Conservation (phyloP, 1,140 invertebrate species). For the Telenomus remus region DNA sequence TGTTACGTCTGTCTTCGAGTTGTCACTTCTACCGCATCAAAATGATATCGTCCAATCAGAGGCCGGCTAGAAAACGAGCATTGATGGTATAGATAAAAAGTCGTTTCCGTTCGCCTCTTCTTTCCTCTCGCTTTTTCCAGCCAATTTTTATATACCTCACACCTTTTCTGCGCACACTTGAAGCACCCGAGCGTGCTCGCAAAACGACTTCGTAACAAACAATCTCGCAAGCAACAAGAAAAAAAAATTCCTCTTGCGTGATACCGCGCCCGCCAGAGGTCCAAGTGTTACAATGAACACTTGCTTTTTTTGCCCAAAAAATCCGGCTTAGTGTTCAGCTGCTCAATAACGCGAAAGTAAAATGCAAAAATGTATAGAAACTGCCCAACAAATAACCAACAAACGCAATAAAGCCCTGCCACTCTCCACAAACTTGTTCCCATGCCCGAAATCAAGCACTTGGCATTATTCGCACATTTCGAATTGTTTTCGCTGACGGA, state of each 20-base stretch:
- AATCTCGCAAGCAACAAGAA: slow-evolving; percentile 32
- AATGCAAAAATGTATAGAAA: slow-evolving; percentile 27
- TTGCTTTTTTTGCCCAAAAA: slow-evolving; percentile 30
- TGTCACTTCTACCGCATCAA: neutral
- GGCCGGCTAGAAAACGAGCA: neutral
- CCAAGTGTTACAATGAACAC: slow-evolving; percentile 39
- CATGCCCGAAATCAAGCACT: no score
- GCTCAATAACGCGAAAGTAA: slow-evolving; percentile 21
- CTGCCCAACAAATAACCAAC: slow-evolving; percentile 14
- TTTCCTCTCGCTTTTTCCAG: slow-evolving; percentile 32
- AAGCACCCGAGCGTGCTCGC: slow-evolving; percentile 42
- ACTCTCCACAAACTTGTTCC: no score
- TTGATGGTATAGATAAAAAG: slow-evolving; percentile 52
- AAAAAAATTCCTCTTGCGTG: slow-evolving; percentile 47
- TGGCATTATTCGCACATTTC: no score
- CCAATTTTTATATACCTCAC: slow-evolving; percentile 27
- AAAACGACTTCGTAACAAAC: slow-evolving; percentile 47
- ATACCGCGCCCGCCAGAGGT: slow-evolving; percentile 21
- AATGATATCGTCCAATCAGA: neutral
- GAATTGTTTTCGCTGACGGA: no score
- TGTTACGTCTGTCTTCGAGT: neutral
- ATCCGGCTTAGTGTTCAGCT: slow-evolving; percentile 35
- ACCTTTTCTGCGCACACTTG: slow-evolving; percentile 15
- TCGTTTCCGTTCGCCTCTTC: slow-evolving; percentile 36
- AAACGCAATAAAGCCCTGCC: neutral